Conservation (phyloP, 2,888 invertebrate species). For the Hypena proboscidalis region DNA sequence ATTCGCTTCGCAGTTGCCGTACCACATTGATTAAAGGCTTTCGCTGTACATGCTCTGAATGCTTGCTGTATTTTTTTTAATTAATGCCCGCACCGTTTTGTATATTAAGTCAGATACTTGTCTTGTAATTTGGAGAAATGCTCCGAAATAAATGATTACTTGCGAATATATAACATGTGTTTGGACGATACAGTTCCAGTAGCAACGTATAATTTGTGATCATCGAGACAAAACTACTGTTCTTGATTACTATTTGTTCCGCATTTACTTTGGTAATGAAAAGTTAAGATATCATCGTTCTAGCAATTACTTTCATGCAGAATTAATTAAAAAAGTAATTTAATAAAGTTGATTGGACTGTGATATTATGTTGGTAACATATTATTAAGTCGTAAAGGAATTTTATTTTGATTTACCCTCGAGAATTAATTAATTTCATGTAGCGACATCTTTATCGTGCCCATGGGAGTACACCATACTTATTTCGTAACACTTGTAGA, state of each 20-base stretch:
- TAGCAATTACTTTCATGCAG: slow-evolving; percentile 35
- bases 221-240: slow-evolving; percentile 44
- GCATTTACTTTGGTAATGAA: slow-evolving; percentile 38
- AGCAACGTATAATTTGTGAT: slow-evolving; percentile 40
- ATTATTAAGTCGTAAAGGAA: slow-evolving; percentile 41
- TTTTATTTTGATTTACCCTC: slow-evolving; percentile 39
- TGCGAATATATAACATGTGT: slow-evolving; percentile 36
- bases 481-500: slow-evolving; percentile 3
- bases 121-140: slow-evolving; percentile 52
- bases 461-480: slow-evolving; percentile 23
- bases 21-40: slow-evolving; percentile 63
- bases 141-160: slow-evolving; percentile 31
- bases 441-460: slow-evolving; percentile 38
- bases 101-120: slow-evolving; percentile 54
- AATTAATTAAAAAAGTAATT: slow-evolving; percentile 46
- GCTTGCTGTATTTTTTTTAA: slow-evolving; percentile 48
- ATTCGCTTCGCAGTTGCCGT: slow-evolving; percentile 55
- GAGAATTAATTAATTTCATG: slow-evolving; percentile 37
- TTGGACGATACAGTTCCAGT: slow-evolving; percentile 22
- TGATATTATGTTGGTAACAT: slow-evolving; percentile 34
- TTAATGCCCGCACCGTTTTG: slow-evolving; percentile 53
- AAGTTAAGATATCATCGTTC: slow-evolving; percentile 36
- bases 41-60: slow-evolving; percentile 61
- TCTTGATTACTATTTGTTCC: slow-evolving; percentile 39
- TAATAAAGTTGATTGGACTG: slow-evolving; percentile 43